Base-by-base conservation (phyloP, 2,797 vertebrate genomes). In the Paguma larvata region DNA sequence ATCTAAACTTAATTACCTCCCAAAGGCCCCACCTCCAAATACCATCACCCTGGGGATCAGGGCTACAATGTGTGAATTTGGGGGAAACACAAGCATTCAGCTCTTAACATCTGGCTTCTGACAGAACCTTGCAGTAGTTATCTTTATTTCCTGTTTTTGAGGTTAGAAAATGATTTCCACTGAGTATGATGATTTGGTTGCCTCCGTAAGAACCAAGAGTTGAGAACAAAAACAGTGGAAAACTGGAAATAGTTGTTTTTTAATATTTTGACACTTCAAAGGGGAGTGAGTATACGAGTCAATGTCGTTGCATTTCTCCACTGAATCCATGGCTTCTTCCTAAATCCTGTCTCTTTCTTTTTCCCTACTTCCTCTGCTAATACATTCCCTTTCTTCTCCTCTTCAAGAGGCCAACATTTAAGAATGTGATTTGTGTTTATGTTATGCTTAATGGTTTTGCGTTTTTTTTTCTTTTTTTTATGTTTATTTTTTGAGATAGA, bases 141-240 rank as follows among this genome's bases (percentile, higher is more conserved):
- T 51, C 34, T 87, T 56, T 38, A 75, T 68, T 89, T 94, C n/a
- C 41, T 85, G 23, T 62, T 70, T 91, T 72, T 82, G 21, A 87
- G 30, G 65, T 84, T 94, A 89, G 27, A 63, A 93, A 95, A 89
- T 78, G 2, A 85, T 89, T 95, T 97, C 67, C 73, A 63, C 12
- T n/a, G 15, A 21, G 21, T 62, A 34, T 16, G 48, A 38, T 62
- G 38, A 32, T 80, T 87, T 95, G 53, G 6, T 38, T 82, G 27
- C 67, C 38, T 59, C 51, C 30, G 2, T 72, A 44, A 80, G 41
- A 97, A 87, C 3, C 5, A 63, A 73, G 2, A 77, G 41, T 86
- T 92, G 80, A 97, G 51, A 27, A 65, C 38, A 23, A 90, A 94
- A 53, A 46, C 53, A 80, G 67, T 44, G 32, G 38, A 92, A 83